These are phyloP conservation scores for Lepisosteus oculatus DNA, from an alignment of 2,113 vertebrate genomes.

Conservation along the genomic window DNA sequence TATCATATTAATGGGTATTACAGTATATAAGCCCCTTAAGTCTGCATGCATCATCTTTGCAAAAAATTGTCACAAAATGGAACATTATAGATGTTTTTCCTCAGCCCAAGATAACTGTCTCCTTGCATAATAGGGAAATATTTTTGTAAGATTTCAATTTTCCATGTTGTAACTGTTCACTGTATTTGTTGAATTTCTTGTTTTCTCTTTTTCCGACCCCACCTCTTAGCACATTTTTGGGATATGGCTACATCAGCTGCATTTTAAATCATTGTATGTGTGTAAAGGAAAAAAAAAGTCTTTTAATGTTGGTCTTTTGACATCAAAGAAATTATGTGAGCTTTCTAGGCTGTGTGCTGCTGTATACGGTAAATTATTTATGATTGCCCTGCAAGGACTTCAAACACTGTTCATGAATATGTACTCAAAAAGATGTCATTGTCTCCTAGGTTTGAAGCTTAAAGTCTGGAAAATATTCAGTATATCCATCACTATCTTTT, in stretches of 20 bases:
- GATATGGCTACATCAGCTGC: too few relatives aligned
- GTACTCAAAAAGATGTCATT: constrained; percentile 2
- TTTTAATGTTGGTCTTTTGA: not conserved
- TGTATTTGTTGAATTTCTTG: not conserved
- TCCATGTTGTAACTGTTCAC: too few relatives aligned
- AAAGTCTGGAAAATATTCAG: not conserved
- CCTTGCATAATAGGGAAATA: too few relatives aligned
- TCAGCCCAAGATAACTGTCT: too few relatives aligned
- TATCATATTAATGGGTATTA: too few relatives aligned
- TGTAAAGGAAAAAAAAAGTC: not conserved
- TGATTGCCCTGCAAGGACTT: constrained; percentile 12
- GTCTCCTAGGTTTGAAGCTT: constrained; percentile 2
- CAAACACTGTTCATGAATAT: constrained; percentile 4
- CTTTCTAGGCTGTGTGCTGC: not conserved
- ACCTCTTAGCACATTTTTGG: not conserved
- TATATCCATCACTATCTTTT: not conserved
- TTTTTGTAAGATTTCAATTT: too few relatives aligned
- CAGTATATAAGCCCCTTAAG: too few relatives aligned
- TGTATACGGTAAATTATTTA: constrained; percentile 10
- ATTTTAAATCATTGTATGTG: too few relatives aligned
- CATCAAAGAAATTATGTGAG: constrained; percentile 7
- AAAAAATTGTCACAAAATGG: too few relatives aligned
- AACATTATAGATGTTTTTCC: too few relatives aligned
- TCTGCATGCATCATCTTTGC: too few relatives aligned
- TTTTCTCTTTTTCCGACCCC: not conserved